These are phyloP conservation scores for Chelonus insularis DNA, from an alignment of 1,140 invertebrate species.

Conservation along the genomic window DNA sequence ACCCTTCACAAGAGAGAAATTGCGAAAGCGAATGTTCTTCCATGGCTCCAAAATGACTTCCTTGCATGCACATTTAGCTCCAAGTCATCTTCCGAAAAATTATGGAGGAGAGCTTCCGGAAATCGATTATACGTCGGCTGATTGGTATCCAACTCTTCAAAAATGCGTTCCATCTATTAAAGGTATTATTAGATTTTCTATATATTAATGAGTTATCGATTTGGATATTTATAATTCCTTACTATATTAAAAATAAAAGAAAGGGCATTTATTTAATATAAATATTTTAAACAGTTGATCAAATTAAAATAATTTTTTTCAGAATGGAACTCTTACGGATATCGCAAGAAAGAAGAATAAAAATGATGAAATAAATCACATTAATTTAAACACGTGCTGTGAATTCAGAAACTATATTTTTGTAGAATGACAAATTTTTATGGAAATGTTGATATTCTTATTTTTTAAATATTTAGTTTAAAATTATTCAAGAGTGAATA, in stretches of 20 bases:
- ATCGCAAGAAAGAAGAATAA: conserved; percentile 58
- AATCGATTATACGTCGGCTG: conserved; percentile 72
- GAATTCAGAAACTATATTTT: too few species aligned
- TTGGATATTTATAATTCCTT: conserved; percentile 4
- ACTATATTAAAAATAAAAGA: conserved; percentile 10
- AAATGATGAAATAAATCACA: too few species aligned
- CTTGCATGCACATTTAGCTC: conserved; percentile 70
- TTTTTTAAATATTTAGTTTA: background rate
- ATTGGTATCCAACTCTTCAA: conserved; percentile 74
- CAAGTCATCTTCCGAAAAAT: conserved; percentile 71
- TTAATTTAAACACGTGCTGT: too few species aligned
- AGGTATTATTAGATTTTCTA: conserved; percentile 38
- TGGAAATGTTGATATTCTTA: background rate
- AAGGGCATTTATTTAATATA: conserved; percentile 11
- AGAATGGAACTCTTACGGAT: conserved; percentile 70
- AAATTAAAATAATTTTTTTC: too few species aligned
- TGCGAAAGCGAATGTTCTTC: conserved; percentile 76
- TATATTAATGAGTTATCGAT: too few species aligned
- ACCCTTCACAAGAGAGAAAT: conserved; percentile 83
- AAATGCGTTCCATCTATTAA: conserved; percentile 65
- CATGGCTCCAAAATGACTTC: conserved; percentile 75
- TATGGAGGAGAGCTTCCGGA: conserved; percentile 74
- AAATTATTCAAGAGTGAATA: too few species aligned
- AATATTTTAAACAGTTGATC: too few species aligned
- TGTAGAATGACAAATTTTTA: background rate